Evolutionary conservation across 1,140 invertebrate species (phyloP).

Genomic region (Batillaria attramentaria): DNA sequence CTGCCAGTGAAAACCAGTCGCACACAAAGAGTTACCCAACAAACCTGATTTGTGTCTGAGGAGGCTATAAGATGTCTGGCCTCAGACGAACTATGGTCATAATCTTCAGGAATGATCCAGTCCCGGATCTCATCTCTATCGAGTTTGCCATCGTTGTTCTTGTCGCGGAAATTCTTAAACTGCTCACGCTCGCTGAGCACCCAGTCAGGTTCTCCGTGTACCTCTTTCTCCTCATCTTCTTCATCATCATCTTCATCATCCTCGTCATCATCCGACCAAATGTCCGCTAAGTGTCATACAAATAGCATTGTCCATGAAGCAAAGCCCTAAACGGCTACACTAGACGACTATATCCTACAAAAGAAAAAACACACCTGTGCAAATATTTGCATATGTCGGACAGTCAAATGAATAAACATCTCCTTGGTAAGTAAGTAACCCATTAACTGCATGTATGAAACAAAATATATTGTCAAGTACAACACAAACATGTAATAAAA

Average conservation of each 20-base stretch:
- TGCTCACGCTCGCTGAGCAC: conserved; percentile 94
- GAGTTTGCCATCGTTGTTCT: conserved; percentile 91
- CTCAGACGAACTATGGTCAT: conserved; percentile 97
- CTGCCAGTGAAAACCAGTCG: no score
- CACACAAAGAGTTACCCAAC: no score
- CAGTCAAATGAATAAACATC: no score
- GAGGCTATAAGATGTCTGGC: conserved; percentile 95
- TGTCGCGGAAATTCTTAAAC: conserved; percentile 84
- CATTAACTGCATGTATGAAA: no score
- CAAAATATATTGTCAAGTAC: no score
- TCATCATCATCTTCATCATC: conserved; percentile 92
- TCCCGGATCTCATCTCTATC: conserved; percentile 86
- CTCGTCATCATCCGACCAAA: conserved; percentile 79
- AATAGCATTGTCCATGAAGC: neutral
- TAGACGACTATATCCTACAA: neutral
- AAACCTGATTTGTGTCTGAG: conserved; percentile 87
- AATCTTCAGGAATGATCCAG: conserved; percentile 97
- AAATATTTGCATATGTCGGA: no score
- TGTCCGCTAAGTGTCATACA: conserved; percentile 35
- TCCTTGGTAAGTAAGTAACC: no score
- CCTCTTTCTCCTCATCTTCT: conserved; percentile 93
- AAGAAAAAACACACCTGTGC: neutral
- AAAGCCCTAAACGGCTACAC: neutral
- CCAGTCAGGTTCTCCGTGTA: conserved; percentile 94
- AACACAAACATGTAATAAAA: no score